Evolutionary conservation across 2,888 invertebrate species (phyloP).

Genomic region (Napeogenes sylphis): DNA sequence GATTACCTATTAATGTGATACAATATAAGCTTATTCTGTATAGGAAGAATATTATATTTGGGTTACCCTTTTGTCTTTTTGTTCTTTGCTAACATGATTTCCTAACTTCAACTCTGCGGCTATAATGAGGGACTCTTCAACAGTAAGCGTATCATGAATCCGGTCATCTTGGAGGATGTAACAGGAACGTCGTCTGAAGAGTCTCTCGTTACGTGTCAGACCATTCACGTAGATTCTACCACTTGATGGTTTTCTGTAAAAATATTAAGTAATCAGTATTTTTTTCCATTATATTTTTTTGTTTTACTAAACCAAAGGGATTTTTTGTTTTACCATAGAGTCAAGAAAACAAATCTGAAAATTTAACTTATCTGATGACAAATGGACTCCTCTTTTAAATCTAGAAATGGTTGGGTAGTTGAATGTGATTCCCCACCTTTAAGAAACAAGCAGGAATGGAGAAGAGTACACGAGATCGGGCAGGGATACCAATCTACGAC

Average conservation of each 20-base stretch:
- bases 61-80: constrained; percentile 82
- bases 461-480: background rate
- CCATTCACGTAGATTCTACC: constrained; percentile 88
- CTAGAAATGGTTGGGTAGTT: too few species aligned
- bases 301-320: too few species aligned
- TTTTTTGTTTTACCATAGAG: too few species aligned
- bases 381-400: too few species aligned
- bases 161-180: constrained; percentile 94
- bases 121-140: constrained; percentile 89
- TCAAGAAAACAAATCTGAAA: too few species aligned
- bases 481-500: too few species aligned
- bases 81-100: constrained; percentile 75
- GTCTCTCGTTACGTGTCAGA: constrained; percentile 79
- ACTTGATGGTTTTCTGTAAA: constrained; percentile 63
- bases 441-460: background rate
- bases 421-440: too few species aligned
- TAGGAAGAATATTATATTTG: too few species aligned
- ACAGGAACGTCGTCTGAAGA: constrained; percentile 86
- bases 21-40: too few species aligned
- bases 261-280: constrained; percentile 2
- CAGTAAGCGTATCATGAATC: constrained; percentile 89
- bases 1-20: too few species aligned
- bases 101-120: constrained; percentile 92
- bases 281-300: too few species aligned
- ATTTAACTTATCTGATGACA: too few species aligned